Percentiles rank a stretch among this genome's conserved stretches.
Evolutionary conservation across 2,797 vertebrate species (phyloP).

Genomic region (Hemibagrus guttatus): DNA sequence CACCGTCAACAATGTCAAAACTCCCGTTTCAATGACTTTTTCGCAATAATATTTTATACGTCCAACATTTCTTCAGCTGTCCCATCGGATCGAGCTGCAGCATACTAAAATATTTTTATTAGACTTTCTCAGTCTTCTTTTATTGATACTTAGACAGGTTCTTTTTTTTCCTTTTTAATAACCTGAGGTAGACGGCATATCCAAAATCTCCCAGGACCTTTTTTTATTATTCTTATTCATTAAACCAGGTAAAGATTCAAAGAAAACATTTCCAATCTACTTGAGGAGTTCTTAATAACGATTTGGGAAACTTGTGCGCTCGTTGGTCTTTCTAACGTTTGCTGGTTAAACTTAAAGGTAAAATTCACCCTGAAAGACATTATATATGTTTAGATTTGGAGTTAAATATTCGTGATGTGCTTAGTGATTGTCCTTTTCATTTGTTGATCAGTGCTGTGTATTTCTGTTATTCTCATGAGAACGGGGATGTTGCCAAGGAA

Average conservation of each 20-base stretch:
- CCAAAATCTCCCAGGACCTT: neutral
- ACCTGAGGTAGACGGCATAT: constrained; percentile 19
- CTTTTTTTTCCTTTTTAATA: constrained; percentile 1
- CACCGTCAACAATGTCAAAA: neutral
- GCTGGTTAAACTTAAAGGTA: neutral
- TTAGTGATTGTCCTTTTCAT: neutral
- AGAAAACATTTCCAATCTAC: neutral
- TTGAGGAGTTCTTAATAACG: neutral
- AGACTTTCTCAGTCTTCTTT: neutral
- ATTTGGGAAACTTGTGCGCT: neutral
- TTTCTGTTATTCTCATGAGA: neutral
- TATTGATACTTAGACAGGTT: constrained; percentile 1
- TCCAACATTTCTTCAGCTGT: neutral
- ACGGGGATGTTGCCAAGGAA: neutral
- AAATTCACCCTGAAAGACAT: neutral
- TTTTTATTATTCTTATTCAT: neutral
- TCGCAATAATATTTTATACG: constrained; percentile 15
- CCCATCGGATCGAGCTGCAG: neutral
- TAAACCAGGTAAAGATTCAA: neutral
- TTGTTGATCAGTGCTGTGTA: neutral
- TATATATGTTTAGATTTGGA: neutral
- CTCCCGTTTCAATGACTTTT: neutral
- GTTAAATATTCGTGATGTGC: neutral
- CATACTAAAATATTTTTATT: neutral
- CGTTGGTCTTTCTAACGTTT: neutral